Evolutionary conservation across 2,113 vertebrate genomes (phyloP), one percentile per base, ranked within the genome.

Genomic region (Herpetotheres cachinnans): DNA sequence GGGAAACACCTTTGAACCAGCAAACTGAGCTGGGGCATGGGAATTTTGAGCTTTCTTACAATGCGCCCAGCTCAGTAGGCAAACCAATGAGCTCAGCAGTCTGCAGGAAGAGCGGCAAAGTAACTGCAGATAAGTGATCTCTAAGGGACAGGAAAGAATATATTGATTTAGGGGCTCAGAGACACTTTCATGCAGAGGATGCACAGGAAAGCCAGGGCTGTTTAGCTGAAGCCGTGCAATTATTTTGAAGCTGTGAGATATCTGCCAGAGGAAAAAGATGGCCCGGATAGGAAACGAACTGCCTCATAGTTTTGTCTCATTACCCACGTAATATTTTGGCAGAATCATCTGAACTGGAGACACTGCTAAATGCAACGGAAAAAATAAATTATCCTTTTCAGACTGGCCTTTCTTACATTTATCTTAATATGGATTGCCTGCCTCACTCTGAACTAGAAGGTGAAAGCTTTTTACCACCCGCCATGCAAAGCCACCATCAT

Each of bases 131-230:
- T 69, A 76, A 94, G 54, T 76, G 62, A 83, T 95, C 93, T 77
- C 83, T 55, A 82, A 86, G 86, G 67, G 49, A 77, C 76, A 61
- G 93, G 92, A 96, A 96, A 67, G 80, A 81, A 52, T 17, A 5
- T 91, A 97, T 96, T 81, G 95, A 95, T 97, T 89, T 36, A 77
- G 58, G 63, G 92, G 71, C 83, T 93, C 8, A 7, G 86, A 86
- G 89, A 89, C 58, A 86, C 63, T 86, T 71, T 47, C 49, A 26
- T 14, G 54, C 67, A 96, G 69, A 94, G 62, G 72, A 82, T 69
- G 73, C 82, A 87, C 49, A 91, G 90, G 82, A 93, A 94, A 86
- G 54, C 21, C 63, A 61, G 58, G 18, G 40, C 44, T 69, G 67
- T 69, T 94, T 56, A 92, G 71, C 54, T 82, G 71, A 91, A 96